A percentile compares a stretch with the other conserved stretches of the same genome.
phyloP scores from a whole-genome alignment of 2,888 invertebrate genomes.

The Monopis laevigella region DNA sequence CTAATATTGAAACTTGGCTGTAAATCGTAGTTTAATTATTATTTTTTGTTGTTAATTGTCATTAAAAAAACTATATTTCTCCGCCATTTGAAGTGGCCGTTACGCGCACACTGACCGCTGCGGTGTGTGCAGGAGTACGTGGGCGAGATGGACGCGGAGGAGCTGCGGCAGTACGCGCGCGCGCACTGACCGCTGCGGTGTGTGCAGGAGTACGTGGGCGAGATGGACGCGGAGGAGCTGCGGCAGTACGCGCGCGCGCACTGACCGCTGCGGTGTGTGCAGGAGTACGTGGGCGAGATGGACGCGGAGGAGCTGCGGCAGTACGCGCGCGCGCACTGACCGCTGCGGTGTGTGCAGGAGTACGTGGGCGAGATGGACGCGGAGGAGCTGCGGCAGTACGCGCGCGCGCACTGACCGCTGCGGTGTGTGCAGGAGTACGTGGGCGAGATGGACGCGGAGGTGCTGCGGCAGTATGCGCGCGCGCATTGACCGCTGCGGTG shows the following conservation, averaged over 20 bases:
- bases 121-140: conserved; percentile 85
- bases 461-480: no score
- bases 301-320: conserved; percentile 73
- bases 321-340: conserved; percentile 82
- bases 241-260: conserved; percentile 80
- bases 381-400: conserved; percentile 78
- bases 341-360: conserved; percentile 85
- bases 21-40: no score
- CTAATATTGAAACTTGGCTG: no score
- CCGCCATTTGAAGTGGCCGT: no score
- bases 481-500: neutral
- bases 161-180: conserved; percentile 81
- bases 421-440: conserved; percentile 83
- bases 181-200: conserved; percentile 78
- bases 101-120: no score
- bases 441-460: conserved; percentile 87
- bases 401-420: conserved; percentile 80
- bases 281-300: conserved; percentile 82
- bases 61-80: no score
- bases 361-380: conserved; percentile 77
- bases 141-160: conserved; percentile 72
- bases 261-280: conserved; percentile 81
- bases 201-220: conserved; percentile 84
- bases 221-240: conserved; percentile 76
- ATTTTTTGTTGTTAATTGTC: no score